Evolutionary conservation across 1,140 invertebrate genomes (phyloP).

Genomic region (Calephelis nemesis): DNA sequence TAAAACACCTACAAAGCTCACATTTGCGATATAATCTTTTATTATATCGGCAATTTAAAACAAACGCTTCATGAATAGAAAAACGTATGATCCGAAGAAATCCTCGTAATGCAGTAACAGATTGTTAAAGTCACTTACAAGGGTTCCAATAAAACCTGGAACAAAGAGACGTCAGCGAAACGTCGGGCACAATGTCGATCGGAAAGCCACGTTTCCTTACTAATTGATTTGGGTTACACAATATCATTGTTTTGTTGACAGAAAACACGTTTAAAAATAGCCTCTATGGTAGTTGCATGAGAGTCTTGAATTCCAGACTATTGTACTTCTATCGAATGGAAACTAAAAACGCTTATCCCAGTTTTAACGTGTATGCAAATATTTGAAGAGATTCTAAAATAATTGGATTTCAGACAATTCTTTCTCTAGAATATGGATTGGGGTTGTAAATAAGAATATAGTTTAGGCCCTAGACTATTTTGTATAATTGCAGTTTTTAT

Average conservation of each 20-base stretch:
- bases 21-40: too few relatives aligned
- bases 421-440: background rate
- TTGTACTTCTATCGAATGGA: background rate
- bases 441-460: too few relatives aligned
- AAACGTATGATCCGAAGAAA: constrained; percentile 8
- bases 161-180: constrained; percentile 15
- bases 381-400: background rate
- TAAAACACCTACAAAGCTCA: too few relatives aligned
- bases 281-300: background rate
- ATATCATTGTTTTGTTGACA: constrained; percentile 15
- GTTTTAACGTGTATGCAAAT: constrained; percentile 15
- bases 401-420: constrained; percentile 2
- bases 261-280: constrained; percentile 5
- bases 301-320: background rate
- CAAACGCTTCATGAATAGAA: background rate
- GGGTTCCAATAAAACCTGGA: constrained; percentile 14
- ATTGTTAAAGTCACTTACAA: constrained; percentile 15
- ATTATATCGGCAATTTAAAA: background rate
- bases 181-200: constrained; percentile 11
- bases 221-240: constrained; percentile 19
- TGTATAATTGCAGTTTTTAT: too few relatives aligned
- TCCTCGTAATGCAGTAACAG: constrained; percentile 13
- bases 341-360: constrained; percentile 11
- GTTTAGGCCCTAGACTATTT: too few relatives aligned
- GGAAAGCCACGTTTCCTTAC: constrained; percentile 16